A percentile compares a stretch with the other conserved stretches of the same genome.
Conservation (phyloP, 2,797 vertebrate species). For the Notolabrus celidotus region DNA sequence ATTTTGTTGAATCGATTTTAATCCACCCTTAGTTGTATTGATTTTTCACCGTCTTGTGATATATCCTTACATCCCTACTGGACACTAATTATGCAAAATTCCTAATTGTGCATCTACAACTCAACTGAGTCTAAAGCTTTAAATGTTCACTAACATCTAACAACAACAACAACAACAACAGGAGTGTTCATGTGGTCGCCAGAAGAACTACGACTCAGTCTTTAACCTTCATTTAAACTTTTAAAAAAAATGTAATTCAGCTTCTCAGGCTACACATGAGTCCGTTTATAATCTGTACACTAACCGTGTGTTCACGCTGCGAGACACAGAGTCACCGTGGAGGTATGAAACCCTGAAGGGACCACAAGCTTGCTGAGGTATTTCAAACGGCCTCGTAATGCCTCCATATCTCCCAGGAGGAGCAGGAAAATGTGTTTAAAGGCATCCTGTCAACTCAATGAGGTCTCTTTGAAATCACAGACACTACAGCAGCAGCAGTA, state of each 20-base stretch:
- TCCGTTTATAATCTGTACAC: constrained; percentile 28
- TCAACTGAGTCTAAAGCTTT: constrained; percentile 4
- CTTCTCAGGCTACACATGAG: neutral
- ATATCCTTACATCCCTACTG: too few species aligned
- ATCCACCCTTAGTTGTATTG: too few species aligned
- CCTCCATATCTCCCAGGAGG: too few species aligned
- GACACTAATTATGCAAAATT: too few species aligned
- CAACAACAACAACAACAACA: neutral
- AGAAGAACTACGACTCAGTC: neutral
- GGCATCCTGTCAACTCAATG: too few species aligned
- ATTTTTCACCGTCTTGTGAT: too few species aligned
- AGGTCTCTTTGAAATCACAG: too few species aligned
- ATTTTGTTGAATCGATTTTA: too few species aligned
- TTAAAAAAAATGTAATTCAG: constrained; percentile 45
- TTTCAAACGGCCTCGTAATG: too few species aligned
- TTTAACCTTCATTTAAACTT: neutral
- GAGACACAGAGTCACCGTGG: neutral
- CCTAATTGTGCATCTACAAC: neutral
- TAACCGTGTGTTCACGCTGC: constrained; percentile 45
- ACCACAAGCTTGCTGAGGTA: too few species aligned
- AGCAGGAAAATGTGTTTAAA: neutral
- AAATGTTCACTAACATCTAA: constrained; percentile 49
- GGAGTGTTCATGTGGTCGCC: constrained; percentile 29
- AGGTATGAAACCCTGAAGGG: too few species aligned
- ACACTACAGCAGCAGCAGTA: neutral